Conservation (phyloP, 2,113 vertebrate species). For the Ariopsis seemanni region DNA sequence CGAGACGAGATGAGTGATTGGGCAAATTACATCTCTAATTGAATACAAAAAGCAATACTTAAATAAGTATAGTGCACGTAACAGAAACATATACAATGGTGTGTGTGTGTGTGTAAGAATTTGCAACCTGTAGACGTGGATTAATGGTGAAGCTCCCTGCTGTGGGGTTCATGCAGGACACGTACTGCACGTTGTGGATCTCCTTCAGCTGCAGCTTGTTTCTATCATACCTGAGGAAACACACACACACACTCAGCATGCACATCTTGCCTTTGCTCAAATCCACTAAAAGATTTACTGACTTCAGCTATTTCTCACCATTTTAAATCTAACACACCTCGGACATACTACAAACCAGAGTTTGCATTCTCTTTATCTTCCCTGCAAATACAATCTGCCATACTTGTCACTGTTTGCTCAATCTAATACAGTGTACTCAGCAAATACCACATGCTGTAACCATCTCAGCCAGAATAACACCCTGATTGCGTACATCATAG, state of each 20-base stretch:
- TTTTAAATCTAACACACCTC: conserved; percentile 29
- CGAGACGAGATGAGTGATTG: not conserved
- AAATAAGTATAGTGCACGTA: not conserved
- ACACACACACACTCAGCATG: conserved; percentile 34
- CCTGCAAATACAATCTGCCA: conserved; percentile 17
- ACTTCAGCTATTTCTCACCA: conserved; percentile 41
- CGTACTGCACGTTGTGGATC: conserved; percentile 86
- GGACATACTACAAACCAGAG: conserved; percentile 27
- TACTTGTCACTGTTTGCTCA: conserved; percentile 16
- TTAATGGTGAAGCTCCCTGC: conserved; percentile 96
- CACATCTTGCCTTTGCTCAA: conserved; percentile 4
- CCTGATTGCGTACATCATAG: conserved; percentile 30
- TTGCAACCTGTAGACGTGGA: conserved; percentile 89
- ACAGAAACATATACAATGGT: not conserved
- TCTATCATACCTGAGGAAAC: conserved; percentile 86
- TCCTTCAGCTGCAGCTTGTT: conserved; percentile 89
- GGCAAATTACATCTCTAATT: not conserved
- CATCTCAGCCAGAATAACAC: conserved; percentile 25
- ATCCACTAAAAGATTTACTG: conserved; percentile 41
- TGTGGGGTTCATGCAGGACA: conserved; percentile 97
- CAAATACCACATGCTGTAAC: conserved; percentile 24
- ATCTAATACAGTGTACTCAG: conserved; percentile 24
- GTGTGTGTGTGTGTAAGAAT: not conserved
- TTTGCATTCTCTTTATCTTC: not conserved
- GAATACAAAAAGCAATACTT: not conserved